phyloP scores from a whole-genome alignment of 2,888 invertebrate genomes.

The Metallyticus violacea region DNA sequence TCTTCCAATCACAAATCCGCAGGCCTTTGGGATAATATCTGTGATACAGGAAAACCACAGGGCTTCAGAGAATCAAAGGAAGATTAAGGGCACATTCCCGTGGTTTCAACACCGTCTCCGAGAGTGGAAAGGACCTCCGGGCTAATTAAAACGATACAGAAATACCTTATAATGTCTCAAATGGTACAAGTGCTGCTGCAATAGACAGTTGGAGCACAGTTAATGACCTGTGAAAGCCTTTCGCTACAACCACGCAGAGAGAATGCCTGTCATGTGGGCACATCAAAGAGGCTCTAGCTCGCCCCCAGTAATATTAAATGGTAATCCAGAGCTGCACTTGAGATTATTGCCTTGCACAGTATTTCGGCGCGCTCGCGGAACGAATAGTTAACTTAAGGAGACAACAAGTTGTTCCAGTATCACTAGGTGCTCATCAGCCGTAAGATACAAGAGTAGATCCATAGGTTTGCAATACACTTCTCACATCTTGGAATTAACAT shows the following conservation, averaged over 20 bases:
- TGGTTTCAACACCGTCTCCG: no score
- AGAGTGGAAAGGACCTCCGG: no score
- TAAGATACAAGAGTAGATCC: no score
- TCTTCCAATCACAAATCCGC: background rate
- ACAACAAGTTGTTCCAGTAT: no score
- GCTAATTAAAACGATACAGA: background rate
- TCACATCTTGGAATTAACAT: no score
- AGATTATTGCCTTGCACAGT: background rate
- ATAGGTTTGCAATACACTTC: no score
- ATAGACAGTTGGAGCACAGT: background rate
- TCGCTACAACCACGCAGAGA: background rate
- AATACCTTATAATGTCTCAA: no score
- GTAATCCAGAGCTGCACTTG: background rate
- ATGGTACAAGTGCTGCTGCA: background rate
- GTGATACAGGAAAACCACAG: background rate
- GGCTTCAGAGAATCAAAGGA: background rate
- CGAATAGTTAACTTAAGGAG: no score
- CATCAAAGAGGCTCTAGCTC: background rate
- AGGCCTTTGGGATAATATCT: no score
- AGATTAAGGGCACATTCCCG: no score
- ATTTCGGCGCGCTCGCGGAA: background rate
- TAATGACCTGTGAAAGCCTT: background rate
- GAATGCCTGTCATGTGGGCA: constrained; percentile 12
- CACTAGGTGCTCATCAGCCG: no score
- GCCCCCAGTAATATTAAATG: background rate